Conservation (phyloP, 2,113 vertebrate species). For the Chinchilla lanigera region DNA sequence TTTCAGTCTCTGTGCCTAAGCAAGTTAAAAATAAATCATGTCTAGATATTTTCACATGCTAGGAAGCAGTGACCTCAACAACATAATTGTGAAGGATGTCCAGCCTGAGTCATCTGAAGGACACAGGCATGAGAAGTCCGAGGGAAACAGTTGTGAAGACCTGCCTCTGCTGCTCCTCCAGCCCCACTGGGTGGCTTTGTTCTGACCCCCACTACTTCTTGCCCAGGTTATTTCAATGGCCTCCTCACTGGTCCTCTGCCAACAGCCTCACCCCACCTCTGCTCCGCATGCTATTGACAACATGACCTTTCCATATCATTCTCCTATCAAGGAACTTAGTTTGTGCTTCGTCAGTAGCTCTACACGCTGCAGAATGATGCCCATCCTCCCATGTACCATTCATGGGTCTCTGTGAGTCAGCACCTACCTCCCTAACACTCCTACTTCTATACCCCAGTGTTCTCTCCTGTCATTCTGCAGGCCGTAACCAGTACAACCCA, state of each 20-base stretch:
- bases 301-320: not conserved
- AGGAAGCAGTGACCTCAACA: slow-evolving; percentile 68
- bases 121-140: not conserved
- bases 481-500: not conserved
- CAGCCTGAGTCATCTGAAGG: not conserved
- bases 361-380: not conserved
- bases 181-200: accelerated
- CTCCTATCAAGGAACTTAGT: not conserved
- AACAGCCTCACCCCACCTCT: not conserved
- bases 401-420: not conserved
- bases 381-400: no score
- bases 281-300: not conserved
- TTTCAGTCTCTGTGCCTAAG: slow-evolving; percentile 69
- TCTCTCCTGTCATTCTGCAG: not conserved
- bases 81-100: not conserved
- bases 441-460: no score
- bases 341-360: not conserved
- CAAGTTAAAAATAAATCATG: slow-evolving; percentile 74
- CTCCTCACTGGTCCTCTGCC: not conserved
- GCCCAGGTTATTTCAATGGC: not conserved
- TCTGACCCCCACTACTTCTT: not conserved
- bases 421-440: not conserved
- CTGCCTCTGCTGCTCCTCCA: not conserved
- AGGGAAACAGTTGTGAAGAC: not conserved
- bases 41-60: slow-evolving; percentile 68